phyloP scores from a whole-genome alignment of 2,113 vertebrate species.

The Steatornis caripensis region DNA sequence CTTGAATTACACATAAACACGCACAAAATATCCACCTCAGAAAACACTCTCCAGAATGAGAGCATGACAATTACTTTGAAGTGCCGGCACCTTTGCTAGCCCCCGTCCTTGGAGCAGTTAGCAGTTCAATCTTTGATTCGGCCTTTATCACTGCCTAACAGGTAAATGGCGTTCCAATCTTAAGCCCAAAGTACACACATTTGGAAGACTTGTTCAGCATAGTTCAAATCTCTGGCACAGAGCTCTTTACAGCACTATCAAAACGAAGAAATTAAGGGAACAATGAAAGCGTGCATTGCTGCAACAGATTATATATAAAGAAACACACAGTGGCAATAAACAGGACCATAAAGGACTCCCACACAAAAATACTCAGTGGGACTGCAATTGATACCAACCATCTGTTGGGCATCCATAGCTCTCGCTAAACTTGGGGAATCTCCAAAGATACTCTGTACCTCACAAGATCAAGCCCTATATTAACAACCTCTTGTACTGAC shows the following conservation, averaged over 20 bases:
- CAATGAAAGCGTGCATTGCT: neutral
- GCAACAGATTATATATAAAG: neutral
- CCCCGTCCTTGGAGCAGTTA: slow-evolving; percentile 46
- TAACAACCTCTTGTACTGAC: neutral
- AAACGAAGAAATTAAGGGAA: slow-evolving; percentile 9
- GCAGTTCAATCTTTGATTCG: slow-evolving; percentile 19
- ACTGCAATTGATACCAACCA: neutral
- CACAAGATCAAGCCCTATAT: neutral
- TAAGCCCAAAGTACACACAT: neutral
- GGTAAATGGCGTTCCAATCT: slow-evolving; percentile 10
- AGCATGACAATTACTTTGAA: slow-evolving; percentile 25
- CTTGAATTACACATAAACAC: slow-evolving; percentile 59
- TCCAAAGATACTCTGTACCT: neutral
- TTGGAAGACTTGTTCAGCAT: neutral
- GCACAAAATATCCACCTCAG: slow-evolving; percentile 31
- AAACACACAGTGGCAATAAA: neutral
- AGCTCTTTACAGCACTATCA: neutral
- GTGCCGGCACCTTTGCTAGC: slow-evolving; percentile 27
- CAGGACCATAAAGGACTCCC: neutral
- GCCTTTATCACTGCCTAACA: slow-evolving; percentile 32
- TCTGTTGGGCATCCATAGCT: neutral
- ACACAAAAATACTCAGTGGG: neutral
- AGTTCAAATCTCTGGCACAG: neutral
- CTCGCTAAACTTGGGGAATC: neutral
- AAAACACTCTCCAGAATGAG: slow-evolving; percentile 25